A percentile compares a stretch with the other conserved stretches of the same genome.
Evolutionary conservation across 1,140 invertebrate species (phyloP).

Genomic region (Meloidogyne exigua): DNA sequence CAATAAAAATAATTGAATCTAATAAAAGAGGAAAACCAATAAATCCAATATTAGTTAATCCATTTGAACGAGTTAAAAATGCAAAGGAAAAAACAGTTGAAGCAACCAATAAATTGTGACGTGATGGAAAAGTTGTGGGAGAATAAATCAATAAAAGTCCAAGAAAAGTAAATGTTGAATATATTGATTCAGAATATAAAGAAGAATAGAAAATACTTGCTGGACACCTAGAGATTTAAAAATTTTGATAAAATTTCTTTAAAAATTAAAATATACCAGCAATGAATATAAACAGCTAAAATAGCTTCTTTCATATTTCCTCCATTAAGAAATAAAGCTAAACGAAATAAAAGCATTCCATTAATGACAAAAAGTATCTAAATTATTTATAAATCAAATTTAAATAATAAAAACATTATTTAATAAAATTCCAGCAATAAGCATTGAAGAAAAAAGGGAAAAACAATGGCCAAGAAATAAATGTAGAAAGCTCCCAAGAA

Average conservation of each 20-base stretch:
- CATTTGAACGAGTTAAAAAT: constrained; percentile 51
- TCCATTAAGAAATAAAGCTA: constrained; percentile 35
- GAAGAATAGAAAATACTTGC: constrained; percentile 49
- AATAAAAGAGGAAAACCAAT: constrained; percentile 18
- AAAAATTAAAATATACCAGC: constrained; percentile 35
- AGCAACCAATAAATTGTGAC: constrained; percentile 29
- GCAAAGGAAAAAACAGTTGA: constrained; percentile 47
- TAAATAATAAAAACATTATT: constrained; percentile 41
- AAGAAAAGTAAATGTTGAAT: constrained; percentile 39
- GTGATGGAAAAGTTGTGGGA: background rate
- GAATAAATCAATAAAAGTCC: constrained; percentile 34
- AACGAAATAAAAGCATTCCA: constrained; percentile 42
- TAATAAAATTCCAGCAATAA: constrained; percentile 41
- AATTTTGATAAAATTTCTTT: too few relatives aligned
- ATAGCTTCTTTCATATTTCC: constrained; percentile 47
- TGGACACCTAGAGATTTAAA: constrained; percentile 20
- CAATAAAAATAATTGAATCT: constrained; percentile 3
- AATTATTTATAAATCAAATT: constrained; percentile 5
- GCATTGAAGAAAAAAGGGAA: constrained; percentile 42
- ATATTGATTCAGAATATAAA: constrained; percentile 48
- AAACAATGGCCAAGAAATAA: constrained; percentile 20
- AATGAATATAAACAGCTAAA: constrained; percentile 44
- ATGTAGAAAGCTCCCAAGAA: constrained; percentile 32
- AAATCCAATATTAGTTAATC: constrained; percentile 45
- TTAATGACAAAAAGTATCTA: constrained; percentile 45